Percentiles rank a stretch among this genome's conserved stretches.
phyloP scores from a whole-genome alignment of 2,888 invertebrate species.

The Charanyca ferruginea region DNA sequence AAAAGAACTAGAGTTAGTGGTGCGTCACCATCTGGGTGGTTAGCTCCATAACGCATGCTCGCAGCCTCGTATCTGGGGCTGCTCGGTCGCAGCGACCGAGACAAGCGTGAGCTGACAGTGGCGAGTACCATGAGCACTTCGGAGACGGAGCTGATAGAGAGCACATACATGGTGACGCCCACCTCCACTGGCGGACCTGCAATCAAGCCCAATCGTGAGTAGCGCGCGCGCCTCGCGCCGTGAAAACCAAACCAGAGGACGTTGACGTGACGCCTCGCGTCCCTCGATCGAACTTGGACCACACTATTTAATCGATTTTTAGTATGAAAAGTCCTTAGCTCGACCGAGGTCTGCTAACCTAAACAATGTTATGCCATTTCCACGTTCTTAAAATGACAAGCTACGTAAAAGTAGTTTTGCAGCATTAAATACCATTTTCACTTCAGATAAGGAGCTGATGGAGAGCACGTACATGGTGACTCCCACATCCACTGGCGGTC shows the following conservation, averaged over 20 bases:
- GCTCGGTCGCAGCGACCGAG: conserved; percentile 89
- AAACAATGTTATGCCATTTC: conserved; percentile 64
- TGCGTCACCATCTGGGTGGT: conserved; percentile 71
- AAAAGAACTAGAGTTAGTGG: conserved; percentile 57
- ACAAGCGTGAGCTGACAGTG: conserved; percentile 87
- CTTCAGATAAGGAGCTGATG: conserved; percentile 96
- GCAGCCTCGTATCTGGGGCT: conserved; percentile 91
- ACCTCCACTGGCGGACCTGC: conserved; percentile 99
- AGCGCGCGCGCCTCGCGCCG: conserved; percentile 79
- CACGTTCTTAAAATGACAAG: conserved; percentile 72
- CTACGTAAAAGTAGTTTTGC: conserved; percentile 79
- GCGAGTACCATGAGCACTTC: conserved; percentile 98
- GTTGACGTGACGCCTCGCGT: conserved; percentile 71
- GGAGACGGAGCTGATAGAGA: conserved; percentile 99
- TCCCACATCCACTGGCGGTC: conserved; percentile 95
- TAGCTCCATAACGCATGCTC: conserved; percentile 82
- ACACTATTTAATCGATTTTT: conserved; percentile 17
- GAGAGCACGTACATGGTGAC: conserved; percentile 96
- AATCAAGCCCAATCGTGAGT: conserved; percentile 91
- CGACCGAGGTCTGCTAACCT: conserved; percentile 76
- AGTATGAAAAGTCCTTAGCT: conserved; percentile 62
- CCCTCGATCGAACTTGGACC: conserved; percentile 74
- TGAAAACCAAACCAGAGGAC: conserved; percentile 88
- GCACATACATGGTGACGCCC: conserved; percentile 99
- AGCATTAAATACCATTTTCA: conserved; percentile 93